Conservation (phyloP, 2,113 vertebrate species). For the Silurus glanis region DNA sequence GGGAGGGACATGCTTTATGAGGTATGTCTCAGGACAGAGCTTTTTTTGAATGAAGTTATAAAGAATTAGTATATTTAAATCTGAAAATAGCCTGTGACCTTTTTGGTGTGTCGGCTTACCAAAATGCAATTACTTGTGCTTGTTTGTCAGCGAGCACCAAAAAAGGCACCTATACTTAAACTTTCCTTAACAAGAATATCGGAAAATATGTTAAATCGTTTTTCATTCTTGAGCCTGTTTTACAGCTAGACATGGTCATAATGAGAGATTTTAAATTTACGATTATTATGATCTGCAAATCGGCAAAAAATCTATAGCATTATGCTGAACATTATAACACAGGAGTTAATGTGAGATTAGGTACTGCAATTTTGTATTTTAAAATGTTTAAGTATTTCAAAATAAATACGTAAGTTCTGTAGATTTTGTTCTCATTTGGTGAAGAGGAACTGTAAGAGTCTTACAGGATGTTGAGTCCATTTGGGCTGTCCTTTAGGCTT, state of each 20-base stretch:
- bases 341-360: neutral
- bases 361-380: too few relatives aligned
- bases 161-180: neutral
- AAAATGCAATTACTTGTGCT: neutral
- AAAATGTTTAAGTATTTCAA: neutral
- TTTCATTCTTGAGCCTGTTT: neutral
- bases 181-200: neutral
- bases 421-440: neutral
- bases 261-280: neutral
- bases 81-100: neutral
- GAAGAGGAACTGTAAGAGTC: neutral
- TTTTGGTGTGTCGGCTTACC: neutral
- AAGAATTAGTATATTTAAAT: constrained; percentile 7
- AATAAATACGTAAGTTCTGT: neutral
- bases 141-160: neutral
- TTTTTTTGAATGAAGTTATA: constrained; percentile 1
- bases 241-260: neutral
- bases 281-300: neutral
- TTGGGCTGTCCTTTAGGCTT: neutral
- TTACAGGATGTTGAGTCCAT: neutral
- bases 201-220: neutral
- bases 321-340: neutral
- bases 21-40: constrained; percentile 1
- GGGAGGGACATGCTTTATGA: constrained; percentile 28
- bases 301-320: neutral